phyloP scores from a whole-genome alignment of 1,140 invertebrate species.

The Diuraphis noxia region DNA sequence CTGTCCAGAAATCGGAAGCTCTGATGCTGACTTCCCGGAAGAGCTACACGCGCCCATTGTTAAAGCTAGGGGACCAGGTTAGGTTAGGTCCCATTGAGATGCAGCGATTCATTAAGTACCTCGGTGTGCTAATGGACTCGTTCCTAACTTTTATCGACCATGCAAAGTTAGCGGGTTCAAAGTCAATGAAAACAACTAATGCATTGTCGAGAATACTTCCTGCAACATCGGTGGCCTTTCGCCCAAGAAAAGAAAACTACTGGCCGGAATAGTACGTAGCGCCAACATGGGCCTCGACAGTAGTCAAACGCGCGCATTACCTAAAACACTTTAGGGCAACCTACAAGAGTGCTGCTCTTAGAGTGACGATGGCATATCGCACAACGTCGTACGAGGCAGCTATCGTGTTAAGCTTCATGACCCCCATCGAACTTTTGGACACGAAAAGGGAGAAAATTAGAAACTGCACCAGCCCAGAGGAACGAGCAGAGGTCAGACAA shows the following conservation, averaged over 20 bases:
- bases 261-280: neutral
- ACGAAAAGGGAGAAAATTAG: neutral
- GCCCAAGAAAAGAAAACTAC: neutral
- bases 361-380: neutral
- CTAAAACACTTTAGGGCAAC: neutral
- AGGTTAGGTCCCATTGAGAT: neutral
- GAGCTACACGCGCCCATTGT: neutral
- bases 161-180: neutral
- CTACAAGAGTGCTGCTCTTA: neutral
- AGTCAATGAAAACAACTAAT: neutral
- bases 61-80: neutral
- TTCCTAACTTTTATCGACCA: neutral
- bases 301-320: neutral
- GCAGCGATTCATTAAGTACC: neutral
- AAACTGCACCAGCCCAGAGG: neutral
- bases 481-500: neutral
- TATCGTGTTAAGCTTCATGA: neutral
- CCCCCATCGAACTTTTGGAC: neutral
- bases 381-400: neutral
- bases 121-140: neutral
- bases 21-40: neutral
- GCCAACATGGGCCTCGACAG: neutral
- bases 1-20: neutral
- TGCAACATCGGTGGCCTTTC: neutral
- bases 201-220: neutral